phyloP scores from a whole-genome alignment of 2,113 vertebrate species.

The Ifrita kowaldi region DNA sequence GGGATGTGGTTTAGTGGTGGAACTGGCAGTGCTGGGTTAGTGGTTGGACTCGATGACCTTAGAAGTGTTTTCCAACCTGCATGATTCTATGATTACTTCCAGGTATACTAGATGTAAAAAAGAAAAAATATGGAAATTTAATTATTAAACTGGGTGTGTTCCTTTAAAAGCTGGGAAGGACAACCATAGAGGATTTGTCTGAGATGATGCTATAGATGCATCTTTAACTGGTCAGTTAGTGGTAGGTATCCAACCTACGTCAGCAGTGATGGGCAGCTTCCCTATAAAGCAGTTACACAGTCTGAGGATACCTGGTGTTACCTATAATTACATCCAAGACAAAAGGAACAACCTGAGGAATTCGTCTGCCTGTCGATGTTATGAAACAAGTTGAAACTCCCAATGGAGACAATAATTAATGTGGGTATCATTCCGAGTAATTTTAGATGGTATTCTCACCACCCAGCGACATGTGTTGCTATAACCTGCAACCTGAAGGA shows the following conservation, averaged over 20 bases:
- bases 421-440: background rate
- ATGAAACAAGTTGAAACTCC: background rate
- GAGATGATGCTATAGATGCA: background rate
- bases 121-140: background rate
- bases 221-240: background rate
- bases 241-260: background rate
- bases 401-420: conserved; percentile 35
- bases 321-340: conserved; percentile 29
- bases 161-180: background rate
- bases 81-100: background rate
- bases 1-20: background rate
- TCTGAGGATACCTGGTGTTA: background rate
- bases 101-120: background rate
- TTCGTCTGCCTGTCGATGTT: background rate
- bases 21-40: background rate
- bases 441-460: conserved; percentile 4
- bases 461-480: background rate
- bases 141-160: background rate
- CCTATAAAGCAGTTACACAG: background rate
- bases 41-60: background rate
- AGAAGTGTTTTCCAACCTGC: background rate
- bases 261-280: conserved; percentile 1
- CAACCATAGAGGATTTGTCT: background rate
- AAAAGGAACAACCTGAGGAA: conserved; percentile 31
- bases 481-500: background rate